Percentiles rank a stretch among this genome's conserved stretches.
phyloP scores from a whole-genome alignment of 2,797 vertebrate genomes.

The Tapirus indicus region DNA sequence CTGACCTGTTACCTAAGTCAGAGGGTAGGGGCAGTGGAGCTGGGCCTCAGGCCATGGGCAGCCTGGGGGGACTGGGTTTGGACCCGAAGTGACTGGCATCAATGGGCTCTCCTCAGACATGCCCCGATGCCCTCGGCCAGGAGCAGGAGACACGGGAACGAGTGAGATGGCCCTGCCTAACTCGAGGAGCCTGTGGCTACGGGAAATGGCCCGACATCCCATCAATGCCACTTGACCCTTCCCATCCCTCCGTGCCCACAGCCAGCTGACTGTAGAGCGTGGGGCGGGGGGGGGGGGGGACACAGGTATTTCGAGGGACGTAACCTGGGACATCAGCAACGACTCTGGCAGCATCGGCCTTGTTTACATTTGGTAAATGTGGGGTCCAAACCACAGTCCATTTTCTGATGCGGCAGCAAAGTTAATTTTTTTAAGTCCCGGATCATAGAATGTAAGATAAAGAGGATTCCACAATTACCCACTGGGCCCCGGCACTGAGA shows the following conservation, averaged over 20 bases:
- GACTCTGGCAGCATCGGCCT: accelerated
- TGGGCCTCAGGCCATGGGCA: neutral
- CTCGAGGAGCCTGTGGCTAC: accelerated
- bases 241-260: accelerated
- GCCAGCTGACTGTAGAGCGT: neutral
- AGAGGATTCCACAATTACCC: too few relatives aligned
- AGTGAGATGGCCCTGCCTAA: accelerated
- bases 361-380: accelerated
- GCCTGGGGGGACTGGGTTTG: neutral
- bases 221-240: accelerated
- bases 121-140: neutral
- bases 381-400: neutral
- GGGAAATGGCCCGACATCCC: neutral
- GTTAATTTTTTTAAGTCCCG: accelerated
- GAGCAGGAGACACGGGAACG: accelerated
- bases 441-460: neutral
- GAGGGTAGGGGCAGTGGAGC: neutral
- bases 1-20: neutral
- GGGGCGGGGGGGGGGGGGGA: accelerated
- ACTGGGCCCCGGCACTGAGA: too few relatives aligned
- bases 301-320: accelerated
- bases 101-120: neutral
- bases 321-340: neutral
- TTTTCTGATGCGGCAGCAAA: accelerated
- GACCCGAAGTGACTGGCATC: neutral